Evolutionary conservation across 1,140 invertebrate species (phyloP), one percentile per base, ranked within the genome.

Genomic region (Tribolium madens): DNA sequence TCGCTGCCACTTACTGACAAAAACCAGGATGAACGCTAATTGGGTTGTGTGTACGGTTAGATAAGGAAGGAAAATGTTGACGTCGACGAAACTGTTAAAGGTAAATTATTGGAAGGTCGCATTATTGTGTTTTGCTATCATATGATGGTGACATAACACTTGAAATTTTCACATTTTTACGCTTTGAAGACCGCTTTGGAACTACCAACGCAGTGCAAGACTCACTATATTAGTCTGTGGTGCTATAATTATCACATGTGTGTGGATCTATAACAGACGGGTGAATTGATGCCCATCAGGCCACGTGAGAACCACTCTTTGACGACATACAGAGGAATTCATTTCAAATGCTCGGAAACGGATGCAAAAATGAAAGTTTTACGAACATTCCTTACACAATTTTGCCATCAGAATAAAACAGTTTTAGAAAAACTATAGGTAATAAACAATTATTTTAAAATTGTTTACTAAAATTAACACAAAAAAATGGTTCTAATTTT

Each of bases 161-260:
- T n/a, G n/a, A n/a, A 47, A 13, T 13, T n/a, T 47, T 47, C 46
- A 47, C 13, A 47, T 52, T 52, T 52, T 52, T 60, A 21, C 17
- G 26, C 53, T 21, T n/a, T n/a, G n/a, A n/a, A n/a, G n/a, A n/a
- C n/a, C n/a, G n/a, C n/a, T n/a, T n/a, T n/a, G n/a, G n/a, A n/a
- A 60, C 53, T 60, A 18, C 53, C 69, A 71, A 71, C 69, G 69
- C 69, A 50, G 21, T 48, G 69, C 47, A 71, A 26, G 69, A 50
- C 17, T 18, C 14, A 50, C 47, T 71, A 71, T 71, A 71, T 71
- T 47, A 71, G 69, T 71, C 69, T 71, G 69, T 47, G 47, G 69
- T 50, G 69, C 69, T 71, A 71, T 71, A 71, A 71, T 71, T 71
- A 71, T 47, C 69, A 71, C 69, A 71, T 71, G 69, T 71, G 69